Base-by-base conservation (phyloP, 2,888 invertebrate genomes). In the Epistrophella euchroma region DNA sequence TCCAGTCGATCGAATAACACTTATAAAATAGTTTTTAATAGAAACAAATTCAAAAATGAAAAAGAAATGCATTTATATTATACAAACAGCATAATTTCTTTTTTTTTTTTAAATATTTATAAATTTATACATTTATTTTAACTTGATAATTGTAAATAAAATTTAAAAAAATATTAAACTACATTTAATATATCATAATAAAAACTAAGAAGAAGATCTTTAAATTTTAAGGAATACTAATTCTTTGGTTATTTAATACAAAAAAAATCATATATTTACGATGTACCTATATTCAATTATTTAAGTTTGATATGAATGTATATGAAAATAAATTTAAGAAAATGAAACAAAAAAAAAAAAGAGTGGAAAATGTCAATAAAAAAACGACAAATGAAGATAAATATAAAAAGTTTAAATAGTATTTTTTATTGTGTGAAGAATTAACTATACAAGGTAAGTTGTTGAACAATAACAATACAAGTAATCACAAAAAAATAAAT, bases 311-410 rank as follows among this genome's bases (percentile, higher is more conserved):
- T 56, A 66, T 64, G 28, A 72, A 45, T 81, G 62, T 64, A 56
- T 77, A 52, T 81, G 62, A 28, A 75, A 75, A 64, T 58, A 35
- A 43, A 56, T 56, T 15, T 35, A 37, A 73, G 50, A 22, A 11
- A 28, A 72, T 28, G 40, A 37, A 60, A 62, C n/a, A 17, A 28
- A 28, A 28, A 64, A 17, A 64, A 28, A 35, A 4, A 58, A 7
- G 60, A 64, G 64, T 64, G 45, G 45, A 64, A 45, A 40, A 60
- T 19, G 40, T 72, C 71, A 82, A 77, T 82, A 82, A 82, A 82
- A 22, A 15, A 35, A 64, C n/a, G 28, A 56, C 43, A 56, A 71
- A 28, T 43, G 55, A 28, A 43, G 11, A 56, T 56, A 0, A 37
- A 22, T 35, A 6, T 11, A 7, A 6, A 7, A 6, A 17, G 32